Percentiles rank a stretch among this genome's conserved stretches.
Evolutionary conservation across 2,797 vertebrate genomes (phyloP).

Genomic region (Jordanella pulchra): DNA sequence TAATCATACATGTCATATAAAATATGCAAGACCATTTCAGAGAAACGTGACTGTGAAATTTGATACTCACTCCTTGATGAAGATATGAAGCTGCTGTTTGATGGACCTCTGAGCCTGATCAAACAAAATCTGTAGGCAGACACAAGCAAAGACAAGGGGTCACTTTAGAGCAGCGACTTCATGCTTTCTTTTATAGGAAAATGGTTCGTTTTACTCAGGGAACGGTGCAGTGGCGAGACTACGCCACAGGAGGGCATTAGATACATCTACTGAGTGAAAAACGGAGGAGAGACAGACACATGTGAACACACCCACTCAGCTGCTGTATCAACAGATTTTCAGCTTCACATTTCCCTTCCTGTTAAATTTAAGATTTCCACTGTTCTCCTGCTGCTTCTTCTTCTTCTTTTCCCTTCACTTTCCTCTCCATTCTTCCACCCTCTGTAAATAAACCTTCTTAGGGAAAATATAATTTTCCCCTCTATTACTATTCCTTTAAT

Average conservation of each 20-base stretch:
- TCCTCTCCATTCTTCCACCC: background rate
- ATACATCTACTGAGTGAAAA: background rate
- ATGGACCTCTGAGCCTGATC: constrained; percentile 97
- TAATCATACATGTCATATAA: background rate
- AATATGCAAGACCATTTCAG: too few species aligned
- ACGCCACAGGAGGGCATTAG: constrained; percentile 58
- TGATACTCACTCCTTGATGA: constrained; percentile 94
- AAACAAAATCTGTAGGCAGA: constrained; percentile 88
- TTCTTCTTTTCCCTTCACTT: background rate
- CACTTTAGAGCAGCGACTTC: background rate
- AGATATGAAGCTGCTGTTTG: constrained; percentile 93
- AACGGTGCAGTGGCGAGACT: constrained; percentile 12
- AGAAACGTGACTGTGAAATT: background rate
- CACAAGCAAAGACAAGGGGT: constrained; percentile 8
- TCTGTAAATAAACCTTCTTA: background rate
- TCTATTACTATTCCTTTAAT: constrained; percentile 15
- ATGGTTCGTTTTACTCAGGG: background rate
- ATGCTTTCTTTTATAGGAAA: background rate
- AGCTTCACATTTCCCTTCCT: constrained; percentile 26
- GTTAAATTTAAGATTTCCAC: constrained; percentile 16
- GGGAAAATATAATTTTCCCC: background rate
- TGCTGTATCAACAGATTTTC: constrained; percentile 47
- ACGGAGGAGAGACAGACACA: constrained; percentile 9
- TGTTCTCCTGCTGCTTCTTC: constrained; percentile 1
- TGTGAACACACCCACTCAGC: constrained; percentile 30